Evolutionary conservation across 92 coral and sea anemone species (phyloP).

Genomic region (Galaxea fascicularis): DNA sequence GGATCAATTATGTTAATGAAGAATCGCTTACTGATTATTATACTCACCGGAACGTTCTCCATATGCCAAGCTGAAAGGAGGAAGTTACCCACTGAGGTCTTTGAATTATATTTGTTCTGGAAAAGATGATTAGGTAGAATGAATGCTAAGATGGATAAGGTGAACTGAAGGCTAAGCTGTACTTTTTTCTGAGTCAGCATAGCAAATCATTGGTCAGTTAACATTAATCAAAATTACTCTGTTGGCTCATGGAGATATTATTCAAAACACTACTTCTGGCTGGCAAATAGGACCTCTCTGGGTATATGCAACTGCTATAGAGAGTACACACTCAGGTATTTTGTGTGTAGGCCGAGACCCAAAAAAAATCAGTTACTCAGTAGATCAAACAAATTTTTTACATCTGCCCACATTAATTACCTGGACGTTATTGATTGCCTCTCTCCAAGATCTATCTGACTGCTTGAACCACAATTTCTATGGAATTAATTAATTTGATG

Average conservation of each 20-base stretch:
- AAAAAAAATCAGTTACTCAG: background rate
- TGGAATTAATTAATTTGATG: background rate
- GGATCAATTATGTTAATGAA: too few species aligned
- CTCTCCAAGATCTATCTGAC: slow-evolving; percentile 70
- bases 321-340: too few species aligned
- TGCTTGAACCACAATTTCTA: slow-evolving; percentile 73
- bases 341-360: too few species aligned
- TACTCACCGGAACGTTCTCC: slow-evolving; percentile 44
- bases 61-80: slow-evolving; percentile 38
- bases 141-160: background rate
- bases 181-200: background rate
- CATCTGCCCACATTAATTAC: slow-evolving; percentile 15
- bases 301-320: too few species aligned
- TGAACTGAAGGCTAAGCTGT: background rate
- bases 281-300: too few species aligned
- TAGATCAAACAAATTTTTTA: background rate
- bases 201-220: background rate
- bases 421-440: slow-evolving; percentile 74
- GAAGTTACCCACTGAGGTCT: slow-evolving; percentile 34
- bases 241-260: too few species aligned
- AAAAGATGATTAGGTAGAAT: background rate
- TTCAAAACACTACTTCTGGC: too few species aligned
- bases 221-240: too few species aligned
- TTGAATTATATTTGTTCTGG: slow-evolving; percentile 51
- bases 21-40: background rate